A percentile compares a stretch with the other conserved stretches of the same genome.
Conservation (phyloP, 1,140 invertebrate genomes). For the Pogonomyrmex barbatus region DNA sequence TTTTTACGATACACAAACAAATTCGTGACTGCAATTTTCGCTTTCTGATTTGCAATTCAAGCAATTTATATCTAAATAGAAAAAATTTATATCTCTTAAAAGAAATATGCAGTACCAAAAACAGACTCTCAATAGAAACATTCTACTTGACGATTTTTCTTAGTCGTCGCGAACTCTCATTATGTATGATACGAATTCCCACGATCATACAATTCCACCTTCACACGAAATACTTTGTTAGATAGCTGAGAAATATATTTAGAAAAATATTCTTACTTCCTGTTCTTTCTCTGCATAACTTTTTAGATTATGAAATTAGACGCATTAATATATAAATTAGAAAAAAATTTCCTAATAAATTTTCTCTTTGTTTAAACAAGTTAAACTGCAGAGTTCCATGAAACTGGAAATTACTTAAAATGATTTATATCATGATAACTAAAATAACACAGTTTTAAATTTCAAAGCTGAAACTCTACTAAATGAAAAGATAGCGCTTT, state of each 20-base stretch:
- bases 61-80: neutral
- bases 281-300: slow-evolving; percentile 8
- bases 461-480: neutral
- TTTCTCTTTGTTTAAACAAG: too few relatives aligned
- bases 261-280: slow-evolving; percentile 10
- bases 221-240: slow-evolving; percentile 55
- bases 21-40: neutral
- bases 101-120: slow-evolving; percentile 16
- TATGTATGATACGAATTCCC: slow-evolving; percentile 31
- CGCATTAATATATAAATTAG: slow-evolving; percentile 4
- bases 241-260: slow-evolving; percentile 36
- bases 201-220: slow-evolving; percentile 45
- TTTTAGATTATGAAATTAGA: neutral
- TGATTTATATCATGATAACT: neutral
- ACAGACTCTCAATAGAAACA: neutral
- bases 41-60: slow-evolving; percentile 3
- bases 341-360: neutral
- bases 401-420: neutral
- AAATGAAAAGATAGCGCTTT: neutral
- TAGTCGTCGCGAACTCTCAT: slow-evolving; percentile 12
- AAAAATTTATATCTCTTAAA: neutral
- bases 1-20: slow-evolving; percentile 26
- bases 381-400: too few relatives aligned
- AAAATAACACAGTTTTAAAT: neutral
- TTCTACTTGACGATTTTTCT: slow-evolving; percentile 6